phyloP scores from a whole-genome alignment of 2,113 vertebrate species.

The Eidolon helvum region DNA sequence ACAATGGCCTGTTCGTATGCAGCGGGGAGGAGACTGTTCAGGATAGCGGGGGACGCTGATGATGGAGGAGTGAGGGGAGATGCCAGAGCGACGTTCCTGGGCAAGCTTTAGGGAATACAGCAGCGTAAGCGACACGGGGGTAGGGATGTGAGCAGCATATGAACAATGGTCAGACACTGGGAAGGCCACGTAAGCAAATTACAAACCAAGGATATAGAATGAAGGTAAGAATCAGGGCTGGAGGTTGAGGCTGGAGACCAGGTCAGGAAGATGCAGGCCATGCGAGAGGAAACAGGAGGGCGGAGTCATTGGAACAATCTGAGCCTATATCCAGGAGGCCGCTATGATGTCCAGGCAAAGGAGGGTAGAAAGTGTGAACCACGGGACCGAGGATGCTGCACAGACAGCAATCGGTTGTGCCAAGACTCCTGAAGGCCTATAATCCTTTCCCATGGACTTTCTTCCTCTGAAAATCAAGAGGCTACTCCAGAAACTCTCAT shows the following conservation, averaged over 20 bases:
- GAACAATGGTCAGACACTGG: background rate
- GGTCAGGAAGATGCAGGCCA: background rate
- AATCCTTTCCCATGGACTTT: background rate
- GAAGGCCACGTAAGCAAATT: background rate
- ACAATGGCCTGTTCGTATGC: background rate
- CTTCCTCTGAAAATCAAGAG: background rate
- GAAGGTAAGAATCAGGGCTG: background rate
- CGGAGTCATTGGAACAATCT: background rate
- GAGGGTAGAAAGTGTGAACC: background rate
- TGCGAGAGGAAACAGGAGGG: background rate
- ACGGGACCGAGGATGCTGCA: fast-evolving
- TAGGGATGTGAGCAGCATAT: background rate
- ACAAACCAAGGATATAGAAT: background rate
- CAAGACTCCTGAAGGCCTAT: background rate
- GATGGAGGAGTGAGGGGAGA: background rate
- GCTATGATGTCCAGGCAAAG: background rate
- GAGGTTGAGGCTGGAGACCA: background rate
- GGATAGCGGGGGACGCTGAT: background rate
- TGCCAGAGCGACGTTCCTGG: background rate
- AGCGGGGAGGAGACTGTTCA: background rate
- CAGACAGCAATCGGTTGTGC: background rate
- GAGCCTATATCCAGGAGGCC: background rate
- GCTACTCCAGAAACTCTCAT: background rate
- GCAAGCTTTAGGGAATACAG: background rate
- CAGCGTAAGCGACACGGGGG: background rate